Conservation (phyloP, 92 coral and sea anemone genomes). For the Phenganax subtilis region DNA sequence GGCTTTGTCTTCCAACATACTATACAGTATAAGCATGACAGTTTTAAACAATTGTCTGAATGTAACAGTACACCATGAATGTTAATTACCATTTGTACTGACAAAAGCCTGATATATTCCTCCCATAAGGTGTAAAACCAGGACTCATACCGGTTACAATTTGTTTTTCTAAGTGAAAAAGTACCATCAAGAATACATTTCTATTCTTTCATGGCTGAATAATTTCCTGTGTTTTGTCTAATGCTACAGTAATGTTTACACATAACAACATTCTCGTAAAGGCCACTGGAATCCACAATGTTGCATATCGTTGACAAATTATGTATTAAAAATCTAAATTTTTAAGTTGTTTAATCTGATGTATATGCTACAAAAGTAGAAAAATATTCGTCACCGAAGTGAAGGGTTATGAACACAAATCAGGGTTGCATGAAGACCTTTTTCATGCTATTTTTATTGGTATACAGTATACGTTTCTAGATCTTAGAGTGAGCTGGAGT, state of each 20-base stretch:
- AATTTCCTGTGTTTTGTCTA: conserved; percentile 11
- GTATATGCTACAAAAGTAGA: no score
- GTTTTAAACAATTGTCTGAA: not conserved
- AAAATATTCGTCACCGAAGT: no score
- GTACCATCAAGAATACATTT: not conserved
- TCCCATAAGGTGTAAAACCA: not conserved
- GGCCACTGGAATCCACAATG: not conserved
- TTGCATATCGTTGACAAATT: not conserved
- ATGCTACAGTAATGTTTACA: conserved; percentile 2
- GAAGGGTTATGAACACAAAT: no score
- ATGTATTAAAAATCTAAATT: no score
- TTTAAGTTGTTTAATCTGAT: not conserved
- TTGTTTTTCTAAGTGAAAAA: not conserved
- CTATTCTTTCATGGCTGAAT: not conserved
- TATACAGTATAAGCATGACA: conserved; percentile 15
- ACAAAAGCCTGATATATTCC: not conserved
- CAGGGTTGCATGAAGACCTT: no score
- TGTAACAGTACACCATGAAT: conserved; percentile 31
- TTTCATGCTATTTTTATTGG: not conserved
- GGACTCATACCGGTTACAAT: not conserved
- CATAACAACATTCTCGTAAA: not conserved
- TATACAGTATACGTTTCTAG: not conserved
- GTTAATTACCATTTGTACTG: conserved; percentile 3
- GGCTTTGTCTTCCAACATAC: not conserved
- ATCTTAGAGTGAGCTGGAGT: not conserved